These are phyloP conservation scores for Hypanus sabinus DNA, from an alignment of 2,113 vertebrate genomes.

Conservation along the genomic window DNA sequence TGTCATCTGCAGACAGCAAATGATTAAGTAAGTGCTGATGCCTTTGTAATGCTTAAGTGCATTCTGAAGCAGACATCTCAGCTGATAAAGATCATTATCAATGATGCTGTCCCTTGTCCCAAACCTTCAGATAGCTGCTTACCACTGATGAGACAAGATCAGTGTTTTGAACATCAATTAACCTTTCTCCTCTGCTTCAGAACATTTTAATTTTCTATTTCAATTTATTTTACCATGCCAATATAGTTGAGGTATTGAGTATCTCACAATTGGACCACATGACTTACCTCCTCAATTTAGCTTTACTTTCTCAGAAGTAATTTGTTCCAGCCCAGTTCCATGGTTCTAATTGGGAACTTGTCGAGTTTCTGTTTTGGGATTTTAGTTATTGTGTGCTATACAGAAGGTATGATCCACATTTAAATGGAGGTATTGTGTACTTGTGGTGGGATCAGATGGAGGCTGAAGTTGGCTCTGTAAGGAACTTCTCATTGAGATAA, in stretches of 20 bases:
- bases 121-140: not conserved
- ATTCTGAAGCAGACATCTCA: not conserved
- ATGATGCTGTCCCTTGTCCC: not conserved
- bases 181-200: not conserved
- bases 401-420: not conserved
- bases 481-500: conserved; percentile 28
- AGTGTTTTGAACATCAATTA: not conserved
- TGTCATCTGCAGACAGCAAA: not conserved
- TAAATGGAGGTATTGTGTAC: not conserved
- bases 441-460: not conserved
- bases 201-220: not conserved
- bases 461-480: not conserved
- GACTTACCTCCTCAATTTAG: not conserved
- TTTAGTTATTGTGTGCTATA: not conserved
- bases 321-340: not conserved
- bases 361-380: not conserved
- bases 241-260: not conserved
- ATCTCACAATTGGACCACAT: not conserved
- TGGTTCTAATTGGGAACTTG: not conserved
- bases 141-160: not conserved
- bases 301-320: not conserved
- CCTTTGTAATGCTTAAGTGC: not conserved
- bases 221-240: not conserved
- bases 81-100: not conserved
- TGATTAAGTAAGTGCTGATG: not conserved